A percentile compares a stretch with the other conserved stretches of the same genome.
phyloP scores from a whole-genome alignment of 2,113 vertebrate genomes.

The Microcebus ravelobensis region DNA sequence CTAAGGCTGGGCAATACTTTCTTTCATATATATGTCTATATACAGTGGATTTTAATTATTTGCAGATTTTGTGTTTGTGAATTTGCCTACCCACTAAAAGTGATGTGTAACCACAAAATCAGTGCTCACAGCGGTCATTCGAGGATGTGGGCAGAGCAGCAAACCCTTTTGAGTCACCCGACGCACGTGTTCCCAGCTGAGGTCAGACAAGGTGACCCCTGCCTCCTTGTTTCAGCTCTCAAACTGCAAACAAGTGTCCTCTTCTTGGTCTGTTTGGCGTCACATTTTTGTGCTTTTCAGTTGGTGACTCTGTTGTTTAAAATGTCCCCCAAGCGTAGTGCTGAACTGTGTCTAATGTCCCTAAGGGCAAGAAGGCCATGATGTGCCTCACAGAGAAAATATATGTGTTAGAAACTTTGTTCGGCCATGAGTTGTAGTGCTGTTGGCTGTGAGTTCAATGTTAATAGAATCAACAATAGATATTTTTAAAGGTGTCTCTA shows the following conservation, averaged over 20 bases:
- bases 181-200: not conserved
- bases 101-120: not conserved
- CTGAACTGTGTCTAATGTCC: not conserved
- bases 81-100: not conserved
- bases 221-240: not conserved
- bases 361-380: not conserved
- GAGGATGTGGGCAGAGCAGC: not conserved
- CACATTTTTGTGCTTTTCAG: not conserved
- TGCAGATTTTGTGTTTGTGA: not conserved
- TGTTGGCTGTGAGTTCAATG: not conserved
- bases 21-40: not conserved
- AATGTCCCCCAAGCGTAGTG: not conserved
- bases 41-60: not conserved
- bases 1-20: not conserved
- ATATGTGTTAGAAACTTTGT: not conserved
- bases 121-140: not conserved
- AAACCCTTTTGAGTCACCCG: not conserved
- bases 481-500: not conserved
- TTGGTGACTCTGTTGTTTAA: not conserved
- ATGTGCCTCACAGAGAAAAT: not conserved
- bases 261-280: not conserved
- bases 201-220: not conserved
- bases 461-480: not conserved
- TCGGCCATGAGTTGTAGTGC: not conserved
- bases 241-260: not conserved